These are phyloP conservation scores for Atrina japonica DNA, from an alignment of 2,888 invertebrate genomes.

Conservation along the genomic window DNA sequence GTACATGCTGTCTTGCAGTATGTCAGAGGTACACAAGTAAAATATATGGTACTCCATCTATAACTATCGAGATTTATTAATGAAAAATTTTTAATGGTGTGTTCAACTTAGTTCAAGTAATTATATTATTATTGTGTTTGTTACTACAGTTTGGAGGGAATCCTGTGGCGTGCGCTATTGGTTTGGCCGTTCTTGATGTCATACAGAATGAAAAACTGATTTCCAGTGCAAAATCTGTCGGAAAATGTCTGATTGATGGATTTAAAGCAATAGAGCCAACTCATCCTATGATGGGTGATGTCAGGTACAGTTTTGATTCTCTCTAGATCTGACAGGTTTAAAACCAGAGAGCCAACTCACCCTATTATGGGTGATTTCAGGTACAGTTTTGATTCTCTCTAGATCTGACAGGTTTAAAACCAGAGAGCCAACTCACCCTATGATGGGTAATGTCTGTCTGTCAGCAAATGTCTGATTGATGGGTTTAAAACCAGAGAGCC, in stretches of 20 bases:
- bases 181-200: constrained; percentile 93
- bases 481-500: constrained; percentile 65
- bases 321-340: constrained; percentile 68
- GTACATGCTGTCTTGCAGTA: too few relatives aligned
- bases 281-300: constrained; percentile 71
- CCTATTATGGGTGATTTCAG: constrained; percentile 72
- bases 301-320: constrained; percentile 66
- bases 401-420: constrained; percentile 65
- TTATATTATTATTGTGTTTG: neutral
- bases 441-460: constrained; percentile 73
- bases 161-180: constrained; percentile 98
- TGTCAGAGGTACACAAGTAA: too few relatives aligned
- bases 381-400: too few relatives aligned
- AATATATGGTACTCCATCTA: too few relatives aligned
- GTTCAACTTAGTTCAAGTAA: too few relatives aligned
- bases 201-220: constrained; percentile 75
- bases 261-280: constrained; percentile 62
- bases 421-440: constrained; percentile 65
- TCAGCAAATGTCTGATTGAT: constrained; percentile 58
- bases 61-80: too few relatives aligned
- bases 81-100: too few relatives aligned
- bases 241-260: constrained; percentile 71
- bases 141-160: constrained; percentile 90
- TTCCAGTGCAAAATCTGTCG: constrained; percentile 70
- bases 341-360: constrained; percentile 64